phyloP scores from a whole-genome alignment of 53 echinoderm and acorn worm genomes.

The Henricia sp. region DNA sequence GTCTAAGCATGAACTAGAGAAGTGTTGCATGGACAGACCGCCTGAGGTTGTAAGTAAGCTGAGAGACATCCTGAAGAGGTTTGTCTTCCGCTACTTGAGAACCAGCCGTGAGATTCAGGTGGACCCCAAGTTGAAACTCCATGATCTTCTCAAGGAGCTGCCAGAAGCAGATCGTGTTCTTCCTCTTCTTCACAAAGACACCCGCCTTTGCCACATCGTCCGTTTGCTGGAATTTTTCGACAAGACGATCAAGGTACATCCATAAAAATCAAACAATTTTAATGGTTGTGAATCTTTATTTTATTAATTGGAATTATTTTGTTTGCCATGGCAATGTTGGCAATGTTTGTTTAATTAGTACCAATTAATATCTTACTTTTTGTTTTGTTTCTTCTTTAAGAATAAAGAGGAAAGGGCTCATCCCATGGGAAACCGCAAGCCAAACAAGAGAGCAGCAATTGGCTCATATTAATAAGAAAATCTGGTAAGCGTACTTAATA shows the following conservation, averaged over 20 bases:
- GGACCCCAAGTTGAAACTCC: slow-evolving; percentile 21
- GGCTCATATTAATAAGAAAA: too few relatives aligned
- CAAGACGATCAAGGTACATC: slow-evolving; percentile 51
- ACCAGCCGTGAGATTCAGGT: slow-evolving; percentile 14
- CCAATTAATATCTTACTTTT: too few relatives aligned
- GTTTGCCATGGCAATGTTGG: too few relatives aligned
- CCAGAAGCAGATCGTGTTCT: slow-evolving; percentile 7
- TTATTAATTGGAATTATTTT: too few relatives aligned
- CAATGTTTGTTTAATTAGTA: too few relatives aligned
- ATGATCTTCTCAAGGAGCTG: slow-evolving; percentile 23
- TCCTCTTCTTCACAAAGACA: slow-evolving; percentile 35
- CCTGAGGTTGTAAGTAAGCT: slow-evolving; percentile 16
- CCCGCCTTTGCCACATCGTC: slow-evolving; percentile 47
- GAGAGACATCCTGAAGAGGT: slow-evolving; percentile 47
- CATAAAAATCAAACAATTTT: too few relatives aligned
- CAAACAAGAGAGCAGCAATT: too few relatives aligned
- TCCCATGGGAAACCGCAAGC: too few relatives aligned
- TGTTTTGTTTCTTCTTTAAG: too few relatives aligned
- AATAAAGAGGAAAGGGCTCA: too few relatives aligned
- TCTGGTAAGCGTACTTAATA: too few relatives aligned
- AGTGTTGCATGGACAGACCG: not conserved
- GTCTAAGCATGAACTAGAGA: slow-evolving; percentile 35
- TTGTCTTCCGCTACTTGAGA: slow-evolving; percentile 61
- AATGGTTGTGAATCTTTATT: too few relatives aligned
- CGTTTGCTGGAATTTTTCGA: slow-evolving; percentile 56